phyloP scores from a whole-genome alignment of 2,113 vertebrate genomes.

The Seriola aureovittata region DNA sequence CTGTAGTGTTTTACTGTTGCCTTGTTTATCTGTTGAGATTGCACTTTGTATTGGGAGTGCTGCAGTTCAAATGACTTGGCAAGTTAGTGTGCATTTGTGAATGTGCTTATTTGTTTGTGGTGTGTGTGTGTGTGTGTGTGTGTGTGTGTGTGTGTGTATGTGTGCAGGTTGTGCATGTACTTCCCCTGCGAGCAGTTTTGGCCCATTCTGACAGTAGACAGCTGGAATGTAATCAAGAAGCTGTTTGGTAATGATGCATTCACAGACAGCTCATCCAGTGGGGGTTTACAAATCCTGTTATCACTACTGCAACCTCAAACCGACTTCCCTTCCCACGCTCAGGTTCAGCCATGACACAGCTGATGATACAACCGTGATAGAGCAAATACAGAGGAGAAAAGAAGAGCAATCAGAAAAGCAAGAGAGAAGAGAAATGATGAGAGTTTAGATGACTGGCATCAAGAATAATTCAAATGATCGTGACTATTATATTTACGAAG shows the following conservation, averaged over 20 bases:
- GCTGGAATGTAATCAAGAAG: slow-evolving; percentile 61
- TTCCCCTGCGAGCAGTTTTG: slow-evolving; percentile 16
- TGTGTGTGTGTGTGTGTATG: slow-evolving; percentile 10
- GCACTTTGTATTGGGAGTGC: not conserved
- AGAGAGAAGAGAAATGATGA: slow-evolving; percentile 3
- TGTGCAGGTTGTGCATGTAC: slow-evolving; percentile 23
- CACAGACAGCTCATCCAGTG: slow-evolving; percentile 54
- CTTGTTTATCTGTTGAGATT: not conserved
- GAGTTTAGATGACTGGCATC: not conserved
- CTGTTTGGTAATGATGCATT: slow-evolving; percentile 61
- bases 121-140: not conserved
- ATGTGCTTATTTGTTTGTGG: not conserved
- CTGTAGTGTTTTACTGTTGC: slow-evolving; percentile 3
- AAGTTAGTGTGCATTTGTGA: slow-evolving; percentile 5
- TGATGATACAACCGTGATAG: slow-evolving; percentile 39
- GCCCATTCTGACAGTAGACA: slow-evolving; percentile 49
- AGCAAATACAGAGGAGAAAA: slow-evolving; percentile 13
- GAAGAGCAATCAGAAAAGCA: not conserved
- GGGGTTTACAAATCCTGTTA: slow-evolving; percentile 57
- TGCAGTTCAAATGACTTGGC: not conserved
- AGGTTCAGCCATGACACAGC: slow-evolving; percentile 43
- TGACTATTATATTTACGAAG: not conserved
- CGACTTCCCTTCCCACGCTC: slow-evolving; percentile 64
- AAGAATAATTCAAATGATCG: not conserved
- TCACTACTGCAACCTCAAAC: slow-evolving; percentile 43